A percentile compares a stretch with the other conserved stretches of the same genome.
phyloP scores from a whole-genome alignment of 2,113 vertebrate species.

The Agelaius tricolor region DNA sequence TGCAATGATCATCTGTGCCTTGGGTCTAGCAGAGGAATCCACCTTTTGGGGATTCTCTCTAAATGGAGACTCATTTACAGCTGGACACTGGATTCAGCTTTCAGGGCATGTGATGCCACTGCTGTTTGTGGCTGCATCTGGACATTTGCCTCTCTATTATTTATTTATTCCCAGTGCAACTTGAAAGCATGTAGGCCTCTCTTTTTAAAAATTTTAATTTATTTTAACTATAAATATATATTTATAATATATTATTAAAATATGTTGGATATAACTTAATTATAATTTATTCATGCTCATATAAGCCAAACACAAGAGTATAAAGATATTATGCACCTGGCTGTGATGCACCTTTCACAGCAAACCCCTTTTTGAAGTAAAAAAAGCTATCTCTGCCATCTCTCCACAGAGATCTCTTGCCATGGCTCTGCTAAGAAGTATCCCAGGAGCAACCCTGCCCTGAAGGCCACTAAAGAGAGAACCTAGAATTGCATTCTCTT shows the following conservation, averaged over 20 bases:
- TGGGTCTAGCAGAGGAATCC: not conserved
- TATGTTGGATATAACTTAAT: not conserved
- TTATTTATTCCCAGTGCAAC: not conserved
- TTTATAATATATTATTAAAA: not conserved
- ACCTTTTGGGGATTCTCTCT: not conserved
- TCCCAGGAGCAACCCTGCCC: not conserved
- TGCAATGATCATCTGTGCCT: not conserved
- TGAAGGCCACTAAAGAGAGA: not conserved
- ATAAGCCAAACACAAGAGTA: not conserved
- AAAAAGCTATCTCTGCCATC: not conserved
- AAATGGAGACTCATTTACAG: not conserved
- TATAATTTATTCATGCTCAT: not conserved
- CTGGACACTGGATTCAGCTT: not conserved
- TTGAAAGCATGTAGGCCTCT: not conserved
- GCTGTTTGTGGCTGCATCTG: not conserved
- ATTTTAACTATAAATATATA: not conserved
- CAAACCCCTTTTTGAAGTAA: not conserved
- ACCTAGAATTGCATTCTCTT: not conserved
- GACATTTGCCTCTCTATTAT: not conserved
- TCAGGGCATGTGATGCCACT: not conserved
- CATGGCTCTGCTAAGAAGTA: rapidly evolving
- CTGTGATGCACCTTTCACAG: not conserved
- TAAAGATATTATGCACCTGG: not conserved
- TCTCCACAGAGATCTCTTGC: not conserved
- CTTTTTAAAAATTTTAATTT: not conserved